These are phyloP conservation scores for Columba guinea DNA, from an alignment of 2,797 vertebrate species.

Conservation along the genomic window DNA sequence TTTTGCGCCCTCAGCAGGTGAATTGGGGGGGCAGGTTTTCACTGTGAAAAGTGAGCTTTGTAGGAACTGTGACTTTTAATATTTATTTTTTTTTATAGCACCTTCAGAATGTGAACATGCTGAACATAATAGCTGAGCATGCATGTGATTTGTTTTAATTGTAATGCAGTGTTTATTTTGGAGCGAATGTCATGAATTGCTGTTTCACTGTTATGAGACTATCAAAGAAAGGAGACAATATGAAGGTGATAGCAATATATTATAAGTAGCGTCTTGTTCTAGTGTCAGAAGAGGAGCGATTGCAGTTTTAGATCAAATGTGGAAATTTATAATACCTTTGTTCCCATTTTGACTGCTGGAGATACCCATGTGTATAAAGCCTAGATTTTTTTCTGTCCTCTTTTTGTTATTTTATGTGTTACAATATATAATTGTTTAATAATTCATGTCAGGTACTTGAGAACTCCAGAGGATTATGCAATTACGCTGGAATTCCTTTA, in stretches of 20 bases:
- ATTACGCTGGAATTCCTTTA: background rate
- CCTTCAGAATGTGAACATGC: background rate
- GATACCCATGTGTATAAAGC: background rate
- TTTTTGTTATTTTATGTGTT: background rate
- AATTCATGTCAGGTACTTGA: background rate
- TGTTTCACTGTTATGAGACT: background rate
- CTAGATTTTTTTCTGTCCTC: background rate
- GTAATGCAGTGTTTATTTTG: background rate
- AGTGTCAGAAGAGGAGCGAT: background rate
- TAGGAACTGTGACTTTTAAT: background rate
- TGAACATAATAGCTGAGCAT: background rate
- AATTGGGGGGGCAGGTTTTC: background rate
- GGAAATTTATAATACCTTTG: background rate
- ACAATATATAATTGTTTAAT: background rate
- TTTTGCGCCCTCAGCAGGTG: background rate
- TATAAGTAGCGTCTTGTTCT: background rate
- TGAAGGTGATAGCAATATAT: background rate
- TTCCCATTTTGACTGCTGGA: background rate
- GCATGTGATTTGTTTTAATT: background rate
- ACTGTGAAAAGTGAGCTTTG: background rate
- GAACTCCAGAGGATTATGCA: background rate
- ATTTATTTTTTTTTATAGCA: background rate
- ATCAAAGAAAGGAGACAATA: background rate
- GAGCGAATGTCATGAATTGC: background rate
- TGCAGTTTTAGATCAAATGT: background rate